Evolutionary conservation across 1,140 invertebrate species (phyloP).

Genomic region (Scylla paramamosain): DNA sequence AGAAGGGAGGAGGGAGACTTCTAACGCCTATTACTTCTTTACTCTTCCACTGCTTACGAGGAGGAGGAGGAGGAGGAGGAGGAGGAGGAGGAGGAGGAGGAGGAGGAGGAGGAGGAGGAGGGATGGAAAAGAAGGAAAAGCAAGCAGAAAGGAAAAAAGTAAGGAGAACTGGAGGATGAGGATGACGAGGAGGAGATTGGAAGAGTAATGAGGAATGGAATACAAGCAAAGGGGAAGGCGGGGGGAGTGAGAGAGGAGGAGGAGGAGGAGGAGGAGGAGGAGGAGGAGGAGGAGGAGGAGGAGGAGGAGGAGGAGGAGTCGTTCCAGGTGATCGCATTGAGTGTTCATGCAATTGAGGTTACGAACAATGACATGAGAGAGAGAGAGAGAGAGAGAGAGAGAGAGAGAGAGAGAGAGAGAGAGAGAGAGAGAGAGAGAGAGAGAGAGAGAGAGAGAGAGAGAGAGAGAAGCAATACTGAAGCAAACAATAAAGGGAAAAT

Average conservation of each 20-base stretch:
- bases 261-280: neutral
- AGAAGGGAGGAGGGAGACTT: neutral
- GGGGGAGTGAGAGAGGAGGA: neutral
- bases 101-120: neutral
- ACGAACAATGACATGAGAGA: neutral
- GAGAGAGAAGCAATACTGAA: neutral
- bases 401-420: conserved; percentile 18
- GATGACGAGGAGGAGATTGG: neutral
- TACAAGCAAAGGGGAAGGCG: neutral
- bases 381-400: neutral
- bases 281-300: neutral
- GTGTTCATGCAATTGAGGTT: neutral
- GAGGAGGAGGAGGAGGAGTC: neutral
- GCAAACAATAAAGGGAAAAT: neutral
- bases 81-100: neutral
- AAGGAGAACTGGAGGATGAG: neutral
- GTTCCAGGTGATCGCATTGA: neutral
- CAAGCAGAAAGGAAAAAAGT: neutral
- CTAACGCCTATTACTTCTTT: too few species aligned
- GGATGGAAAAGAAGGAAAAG: neutral
- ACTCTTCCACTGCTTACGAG: neutral
- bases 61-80: neutral
- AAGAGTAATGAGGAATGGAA: neutral
- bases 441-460: conserved; percentile 4
- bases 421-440: neutral